These are phyloP conservation scores for Tragelaphus oryx DNA, from an alignment of 2,797 vertebrate species.

Conservation along the genomic window DNA sequence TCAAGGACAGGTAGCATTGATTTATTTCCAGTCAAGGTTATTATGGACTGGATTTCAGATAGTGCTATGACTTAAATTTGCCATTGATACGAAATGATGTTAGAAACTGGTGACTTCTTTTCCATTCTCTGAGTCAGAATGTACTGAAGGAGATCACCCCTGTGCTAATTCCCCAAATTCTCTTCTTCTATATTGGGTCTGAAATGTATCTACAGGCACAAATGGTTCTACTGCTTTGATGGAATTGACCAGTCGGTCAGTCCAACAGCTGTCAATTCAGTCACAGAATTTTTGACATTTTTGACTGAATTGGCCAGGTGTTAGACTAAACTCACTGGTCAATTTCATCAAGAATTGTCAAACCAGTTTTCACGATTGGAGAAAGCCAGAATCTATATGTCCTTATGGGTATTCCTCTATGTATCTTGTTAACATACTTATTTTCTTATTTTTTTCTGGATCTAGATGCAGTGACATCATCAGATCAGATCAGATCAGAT, in stretches of 20 bases:
- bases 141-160: neutral
- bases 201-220: slow-evolving; percentile 59
- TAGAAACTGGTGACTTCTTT: neutral
- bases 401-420: neutral
- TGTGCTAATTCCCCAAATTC: slow-evolving; percentile 64
- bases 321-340: neutral
- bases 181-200: slow-evolving; percentile 64
- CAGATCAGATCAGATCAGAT: too few species aligned
- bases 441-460: neutral
- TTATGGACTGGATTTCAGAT: neutral
- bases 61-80: neutral
- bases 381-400: neutral
- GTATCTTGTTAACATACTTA: neutral
- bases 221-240: slow-evolving; percentile 31
- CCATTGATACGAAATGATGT: too few species aligned
- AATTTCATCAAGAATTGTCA: slow-evolving; percentile 27
- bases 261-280: slow-evolving; percentile 52
- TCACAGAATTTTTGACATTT: slow-evolving; percentile 57
- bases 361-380: neutral
- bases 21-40: neutral
- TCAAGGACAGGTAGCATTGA: neutral
- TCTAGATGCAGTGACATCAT: neutral
- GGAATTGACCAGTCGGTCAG: slow-evolving; percentile 16
- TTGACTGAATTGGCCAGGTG: slow-evolving; percentile 65
- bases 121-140: neutral